phyloP scores from a whole-genome alignment of 2,113 vertebrate genomes.

The Crotophaga sulcirostris region DNA sequence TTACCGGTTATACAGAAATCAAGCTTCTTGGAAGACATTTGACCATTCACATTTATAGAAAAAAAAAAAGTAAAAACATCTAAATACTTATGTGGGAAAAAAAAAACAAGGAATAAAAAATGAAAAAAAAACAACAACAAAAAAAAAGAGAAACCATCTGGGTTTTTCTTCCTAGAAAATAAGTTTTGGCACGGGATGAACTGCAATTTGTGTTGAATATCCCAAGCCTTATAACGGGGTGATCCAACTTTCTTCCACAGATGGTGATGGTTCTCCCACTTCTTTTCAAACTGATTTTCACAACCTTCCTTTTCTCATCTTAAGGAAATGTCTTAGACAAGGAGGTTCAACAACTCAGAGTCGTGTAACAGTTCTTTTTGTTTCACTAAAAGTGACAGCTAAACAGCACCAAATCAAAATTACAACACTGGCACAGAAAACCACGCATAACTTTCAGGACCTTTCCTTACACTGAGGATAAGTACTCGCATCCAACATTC shows the following conservation, averaged over 20 bases:
- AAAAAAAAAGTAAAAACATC: background rate
- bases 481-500: background rate
- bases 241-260: background rate
- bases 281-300: background rate
- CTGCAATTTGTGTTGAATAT: background rate
- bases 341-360: background rate
- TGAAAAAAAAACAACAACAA: background rate
- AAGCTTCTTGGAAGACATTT: background rate
- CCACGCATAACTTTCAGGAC: background rate
- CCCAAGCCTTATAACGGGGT: background rate
- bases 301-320: background rate
- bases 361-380: background rate
- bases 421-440: background rate
- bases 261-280: background rate
- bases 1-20: background rate
- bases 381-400: background rate
- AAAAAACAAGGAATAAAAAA: no score
- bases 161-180: background rate
- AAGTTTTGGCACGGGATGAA: background rate
- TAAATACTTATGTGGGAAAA: background rate
- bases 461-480: background rate
- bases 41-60: background rate
- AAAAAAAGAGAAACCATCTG: background rate
- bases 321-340: background rate
- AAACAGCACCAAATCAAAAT: background rate